phyloP scores from a whole-genome alignment of 1,140 invertebrate genomes.

The Vanessa atalanta region DNA sequence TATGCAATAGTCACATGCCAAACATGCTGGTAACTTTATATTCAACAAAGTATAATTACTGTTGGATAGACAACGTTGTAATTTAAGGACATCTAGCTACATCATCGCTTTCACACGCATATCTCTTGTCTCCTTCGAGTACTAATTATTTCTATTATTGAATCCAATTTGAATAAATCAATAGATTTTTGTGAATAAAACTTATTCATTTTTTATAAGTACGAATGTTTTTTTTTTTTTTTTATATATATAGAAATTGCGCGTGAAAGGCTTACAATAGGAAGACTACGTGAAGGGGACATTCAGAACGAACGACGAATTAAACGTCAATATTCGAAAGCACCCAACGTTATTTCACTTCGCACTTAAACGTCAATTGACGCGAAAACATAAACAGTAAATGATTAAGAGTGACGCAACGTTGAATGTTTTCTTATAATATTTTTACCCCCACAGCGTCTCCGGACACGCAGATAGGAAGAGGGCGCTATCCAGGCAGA shows the following conservation, averaged over 20 bases:
- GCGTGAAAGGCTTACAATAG: not conserved
- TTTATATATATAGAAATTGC: constrained; percentile 18
- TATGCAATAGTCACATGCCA: not conserved
- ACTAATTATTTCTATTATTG: too few relatives aligned
- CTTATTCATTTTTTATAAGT: not conserved
- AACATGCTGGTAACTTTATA: constrained; percentile 1
- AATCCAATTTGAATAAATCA: too few relatives aligned
- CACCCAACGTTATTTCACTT: not conserved
- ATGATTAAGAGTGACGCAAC: not conserved
- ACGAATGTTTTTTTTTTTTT: not conserved
- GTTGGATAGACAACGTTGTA: not conserved
- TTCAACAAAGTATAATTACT: not conserved
- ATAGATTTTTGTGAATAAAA: too few relatives aligned
- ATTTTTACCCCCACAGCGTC: constrained; percentile 55
- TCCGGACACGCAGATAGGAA: constrained; percentile 63
- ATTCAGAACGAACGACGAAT: constrained; percentile 12
- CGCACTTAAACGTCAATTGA: too few relatives aligned
- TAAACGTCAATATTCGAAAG: constrained; percentile 9
- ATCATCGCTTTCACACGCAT: not conserved
- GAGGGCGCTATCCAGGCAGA: constrained; percentile 54
- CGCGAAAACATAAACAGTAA: not conserved
- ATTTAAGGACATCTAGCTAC: constrained; percentile 4
- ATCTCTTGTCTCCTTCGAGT: not conserved
- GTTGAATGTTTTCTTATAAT: constrained; percentile 20
- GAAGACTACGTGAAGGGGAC: constrained; percentile 12